Base-by-base conservation (phyloP, 92 coral and sea anemone genomes). In the Epizoanthus scotinus region DNA sequence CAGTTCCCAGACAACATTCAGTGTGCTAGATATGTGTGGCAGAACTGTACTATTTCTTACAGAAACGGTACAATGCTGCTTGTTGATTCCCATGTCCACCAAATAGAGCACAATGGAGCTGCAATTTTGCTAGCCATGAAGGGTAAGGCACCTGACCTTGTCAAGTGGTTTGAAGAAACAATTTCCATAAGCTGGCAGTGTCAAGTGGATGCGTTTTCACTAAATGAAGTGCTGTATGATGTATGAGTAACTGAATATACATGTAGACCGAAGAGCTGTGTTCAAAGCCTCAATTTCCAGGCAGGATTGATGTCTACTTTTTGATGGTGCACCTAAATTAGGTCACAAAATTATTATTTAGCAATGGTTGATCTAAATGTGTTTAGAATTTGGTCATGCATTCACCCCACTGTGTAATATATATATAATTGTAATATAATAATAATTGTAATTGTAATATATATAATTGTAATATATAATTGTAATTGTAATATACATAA, bases 171-270 rank as follows among this genome's bases (percentile, higher is more conserved):
- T 62, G 67, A 14, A 22, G 29, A 62, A 62, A 25, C 67, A 62
- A 62, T 62, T 62, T 62, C 67, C 67, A 62, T 20, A 17, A 62
- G 25, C 67, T 62, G 67, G 67, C 67, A 62, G 34, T 62, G 25
- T 62, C 67, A 62, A 25, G 34, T 62, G 67, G 67, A 34, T 62
- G 67, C 67, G 25, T 62, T 62, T 62, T 62, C 40, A 62, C 67
- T 62, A 62, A 62, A 62, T 62, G 67, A 62, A 21, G 67, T 25
- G 29, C 31, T 62, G 25, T 62, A 62, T 34, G 34, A 62, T 62
- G 67, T 62, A 22, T 22, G 67, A 62, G 42, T 36, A 36, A 36
- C 42, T 36, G 42, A 36, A 36, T 0, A 36, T 36, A 36, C n/a
- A n/a, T n/a, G n/a, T n/a, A n/a, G 42, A 36, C 42, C 6, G 42